Percentiles rank a stretch among this genome's conserved stretches.
Evolutionary conservation across 2,888 invertebrate species (phyloP).

Genomic region (Caenorhabditis sp.): DNA sequence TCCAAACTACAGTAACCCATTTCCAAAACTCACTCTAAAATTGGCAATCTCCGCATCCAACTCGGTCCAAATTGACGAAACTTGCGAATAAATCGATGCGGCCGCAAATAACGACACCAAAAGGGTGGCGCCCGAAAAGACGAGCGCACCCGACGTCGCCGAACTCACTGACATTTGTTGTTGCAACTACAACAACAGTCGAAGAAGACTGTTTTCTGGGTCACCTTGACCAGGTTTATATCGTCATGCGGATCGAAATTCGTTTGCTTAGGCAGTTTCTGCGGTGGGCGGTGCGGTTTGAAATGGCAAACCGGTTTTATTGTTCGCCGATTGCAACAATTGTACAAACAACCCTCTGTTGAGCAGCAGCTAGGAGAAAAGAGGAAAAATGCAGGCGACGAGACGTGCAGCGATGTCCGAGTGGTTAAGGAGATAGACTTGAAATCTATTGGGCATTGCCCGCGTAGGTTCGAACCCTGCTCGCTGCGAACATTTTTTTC

Average conservation of each 20-base stretch:
- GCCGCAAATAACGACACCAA: slow-evolving; percentile 61
- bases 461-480: slow-evolving; percentile 77
- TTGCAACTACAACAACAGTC: too few relatives aligned
- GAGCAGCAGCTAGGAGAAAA: too few relatives aligned
- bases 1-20: too few relatives aligned
- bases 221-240: not conserved
- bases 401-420: slow-evolving; percentile 73
- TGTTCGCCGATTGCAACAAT: too few relatives aligned
- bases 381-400: too few relatives aligned
- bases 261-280: too few relatives aligned
- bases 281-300: slow-evolving; percentile 37
- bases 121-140: slow-evolving; percentile 64
- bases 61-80: slow-evolving; percentile 66
- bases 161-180: slow-evolving; percentile 62
- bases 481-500: not conserved
- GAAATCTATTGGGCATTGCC: slow-evolving; percentile 78
- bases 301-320: slow-evolving; percentile 9
- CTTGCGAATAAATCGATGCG: slow-evolving; percentile 61
- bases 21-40: slow-evolving; percentile 54
- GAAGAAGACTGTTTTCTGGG: not conserved
- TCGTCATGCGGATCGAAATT: slow-evolving; percentile 36
- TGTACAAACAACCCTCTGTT: too few relatives aligned
- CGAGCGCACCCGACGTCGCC: slow-evolving; percentile 65
- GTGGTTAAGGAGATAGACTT: slow-evolving; percentile 78
- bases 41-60: slow-evolving; percentile 67